These are phyloP conservation scores for Tetheella fluctuosa DNA, from an alignment of 2,888 invertebrate species.

Conservation along the genomic window DNA sequence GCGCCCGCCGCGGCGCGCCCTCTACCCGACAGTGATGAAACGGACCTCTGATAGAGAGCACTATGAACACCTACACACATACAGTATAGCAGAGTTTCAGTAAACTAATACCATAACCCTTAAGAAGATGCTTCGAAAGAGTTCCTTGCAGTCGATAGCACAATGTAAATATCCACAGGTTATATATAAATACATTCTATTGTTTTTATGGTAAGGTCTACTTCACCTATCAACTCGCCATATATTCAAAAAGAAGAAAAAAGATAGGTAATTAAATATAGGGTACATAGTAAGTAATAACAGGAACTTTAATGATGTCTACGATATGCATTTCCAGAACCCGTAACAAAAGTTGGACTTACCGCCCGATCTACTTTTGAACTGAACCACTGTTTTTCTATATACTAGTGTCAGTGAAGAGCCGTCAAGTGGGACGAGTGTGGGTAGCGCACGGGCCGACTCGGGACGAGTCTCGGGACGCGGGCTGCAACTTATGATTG, in stretches of 20 bases:
- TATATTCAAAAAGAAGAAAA: too few relatives aligned
- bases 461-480: conserved; percentile 6
- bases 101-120: background rate
- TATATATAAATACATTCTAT: too few relatives aligned
- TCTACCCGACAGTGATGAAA: conserved; percentile 29
- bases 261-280: too few relatives aligned
- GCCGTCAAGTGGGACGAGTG: conserved; percentile 9
- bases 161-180: too few relatives aligned
- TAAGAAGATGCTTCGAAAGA: background rate
- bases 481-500: conserved; percentile 24
- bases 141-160: too few relatives aligned
- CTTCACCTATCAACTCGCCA: too few relatives aligned
- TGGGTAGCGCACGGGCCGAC: background rate
- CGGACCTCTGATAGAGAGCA: conserved; percentile 16
- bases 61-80: background rate
- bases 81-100: background rate
- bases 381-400: background rate
- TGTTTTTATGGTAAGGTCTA: too few relatives aligned
- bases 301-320: too few relatives aligned
- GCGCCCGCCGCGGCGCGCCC: conserved; percentile 14
- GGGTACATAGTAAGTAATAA: too few relatives aligned
- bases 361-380: too few relatives aligned
- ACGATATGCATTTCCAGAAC: too few relatives aligned
- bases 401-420: background rate
- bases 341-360: too few relatives aligned